Base-by-base conservation (phyloP, 2,113 vertebrate genomes). In the Ifrita kowaldi region DNA sequence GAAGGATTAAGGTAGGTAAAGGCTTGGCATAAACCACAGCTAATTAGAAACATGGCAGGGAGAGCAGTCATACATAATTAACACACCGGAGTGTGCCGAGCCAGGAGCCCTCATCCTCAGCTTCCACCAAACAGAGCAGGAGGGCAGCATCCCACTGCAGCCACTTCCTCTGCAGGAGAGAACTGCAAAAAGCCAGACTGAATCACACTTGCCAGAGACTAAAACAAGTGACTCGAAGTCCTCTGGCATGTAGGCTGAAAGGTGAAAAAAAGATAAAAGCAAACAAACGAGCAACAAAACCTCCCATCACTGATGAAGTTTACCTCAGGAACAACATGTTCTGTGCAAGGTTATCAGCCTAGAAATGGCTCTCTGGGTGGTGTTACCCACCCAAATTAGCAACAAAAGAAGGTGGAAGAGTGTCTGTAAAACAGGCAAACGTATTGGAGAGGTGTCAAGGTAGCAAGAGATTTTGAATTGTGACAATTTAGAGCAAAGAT, bases 1-100 rank as follows among this genome's bases (percentile, higher is more conserved):
- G 60, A n/a, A 89, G 71, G 33, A 78, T 30, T 62, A 44, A 85
- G 69, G 46, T 2, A 53, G 42, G 35, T 6, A 49, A 79, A 93
- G 42, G 30, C 59, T 65, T 79, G 82, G 53, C 60, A 84, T 55
- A 94, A 94, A 74, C 62, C 56, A 71, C 65, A 95, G 83, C 52
- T 92, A 69, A 90, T 96, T 65, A 76, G 77, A 84, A 81, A 63
- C 9, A 7, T 55, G 75, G 62, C 83, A 90, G 42, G 63, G 55
- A 87, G 56, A 55, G 64, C n/a, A 53, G 22, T 35, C 57, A 39
- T 18, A 33, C 37, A 19, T 42, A 88, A 93, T 84, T 55, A 87
- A 82, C 52, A 13, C 4, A 0, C 33, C 68, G 16, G 42, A 28
- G 62, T 1, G 10, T 14, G 16, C 12, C 4, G 37, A 89, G 77